phyloP scores from a whole-genome alignment of 2,113 vertebrate genomes.

The Rhinopithecus roxellana region DNA sequence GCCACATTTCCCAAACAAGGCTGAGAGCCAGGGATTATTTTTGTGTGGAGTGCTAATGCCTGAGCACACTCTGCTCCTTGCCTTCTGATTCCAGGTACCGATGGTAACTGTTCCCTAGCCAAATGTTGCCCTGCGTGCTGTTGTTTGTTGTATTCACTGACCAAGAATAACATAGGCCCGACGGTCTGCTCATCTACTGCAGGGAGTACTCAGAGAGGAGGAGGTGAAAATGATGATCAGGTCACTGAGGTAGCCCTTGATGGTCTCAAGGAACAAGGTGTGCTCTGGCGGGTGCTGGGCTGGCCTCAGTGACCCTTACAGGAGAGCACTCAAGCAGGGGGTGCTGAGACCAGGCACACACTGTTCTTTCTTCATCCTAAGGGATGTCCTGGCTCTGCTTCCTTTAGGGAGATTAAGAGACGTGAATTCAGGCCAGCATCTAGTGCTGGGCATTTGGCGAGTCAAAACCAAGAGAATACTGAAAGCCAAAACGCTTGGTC shows the following conservation, averaged over 20 bases:
- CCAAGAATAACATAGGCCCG: background rate
- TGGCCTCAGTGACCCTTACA: background rate
- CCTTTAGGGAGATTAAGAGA: background rate
- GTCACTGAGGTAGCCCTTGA: fast-evolving
- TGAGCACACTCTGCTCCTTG: background rate
- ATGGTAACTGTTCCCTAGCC: background rate
- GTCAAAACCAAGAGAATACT: background rate
- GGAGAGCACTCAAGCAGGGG: background rate
- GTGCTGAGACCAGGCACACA: background rate
- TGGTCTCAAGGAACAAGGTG: background rate
- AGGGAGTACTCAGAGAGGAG: background rate
- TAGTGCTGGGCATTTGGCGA: background rate
- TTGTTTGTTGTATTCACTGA: background rate
- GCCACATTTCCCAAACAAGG: background rate
- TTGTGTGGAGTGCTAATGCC: background rate
- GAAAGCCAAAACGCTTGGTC: background rate
- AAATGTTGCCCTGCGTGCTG: background rate
- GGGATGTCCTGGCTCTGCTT: background rate
- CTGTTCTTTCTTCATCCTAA: background rate
- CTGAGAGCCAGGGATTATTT: constrained; percentile 17
- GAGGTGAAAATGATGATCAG: no score
- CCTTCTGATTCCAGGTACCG: constrained; percentile 16
- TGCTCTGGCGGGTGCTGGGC: fast-evolving
- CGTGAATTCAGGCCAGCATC: background rate
- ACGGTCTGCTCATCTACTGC: background rate